Percentiles rank a stretch among this genome's conserved stretches.
Conservation (phyloP, 35 echinoderm and acorn worm genomes). For the Nesometra sesokonis region DNA sequence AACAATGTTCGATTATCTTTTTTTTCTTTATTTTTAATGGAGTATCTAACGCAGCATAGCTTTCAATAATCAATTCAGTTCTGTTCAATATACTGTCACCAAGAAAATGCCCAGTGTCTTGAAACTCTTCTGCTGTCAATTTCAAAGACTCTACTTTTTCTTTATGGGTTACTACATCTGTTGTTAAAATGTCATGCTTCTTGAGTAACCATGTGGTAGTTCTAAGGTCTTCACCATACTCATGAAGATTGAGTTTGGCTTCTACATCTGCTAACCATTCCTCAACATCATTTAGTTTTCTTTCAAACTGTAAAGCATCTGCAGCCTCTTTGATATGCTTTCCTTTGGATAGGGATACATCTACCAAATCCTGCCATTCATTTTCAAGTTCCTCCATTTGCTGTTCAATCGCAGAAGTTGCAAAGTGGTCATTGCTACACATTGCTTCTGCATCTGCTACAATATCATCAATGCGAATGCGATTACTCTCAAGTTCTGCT, state of each 20-base stretch:
- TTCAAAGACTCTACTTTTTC: slow-evolving; percentile 38
- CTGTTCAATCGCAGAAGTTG: slow-evolving; percentile 35
- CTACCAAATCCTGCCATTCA: slow-evolving; percentile 46
- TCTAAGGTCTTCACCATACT: slow-evolving; percentile 69
- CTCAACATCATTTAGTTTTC: slow-evolving; percentile 48
- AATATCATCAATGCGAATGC: not conserved
- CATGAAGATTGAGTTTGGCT: slow-evolving; percentile 42
- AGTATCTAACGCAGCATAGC: slow-evolving; percentile 40
- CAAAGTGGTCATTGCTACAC: slow-evolving; percentile 58
- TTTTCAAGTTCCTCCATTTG: slow-evolving; percentile 36
- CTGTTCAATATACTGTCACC: slow-evolving; percentile 31
- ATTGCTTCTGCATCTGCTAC: slow-evolving; percentile 37
- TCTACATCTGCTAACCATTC: slow-evolving; percentile 59
- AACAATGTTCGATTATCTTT: slow-evolving; percentile 21
- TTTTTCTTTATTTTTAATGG: slow-evolving; percentile 11
- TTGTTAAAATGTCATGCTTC: slow-evolving; percentile 51
- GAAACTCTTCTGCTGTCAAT: slow-evolving; percentile 31
- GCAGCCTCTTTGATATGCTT: slow-evolving; percentile 41
- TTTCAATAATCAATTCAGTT: slow-evolving; percentile 25
- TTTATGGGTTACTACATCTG: slow-evolving; percentile 31
- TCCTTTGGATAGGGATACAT: slow-evolving; percentile 31
- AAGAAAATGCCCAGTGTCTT: slow-evolving; percentile 42
- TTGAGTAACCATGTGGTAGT: slow-evolving; percentile 64
- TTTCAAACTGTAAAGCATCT: slow-evolving; percentile 40
- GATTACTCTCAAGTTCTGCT: slow-evolving; percentile 26